Percentiles rank a stretch among this genome's conserved stretches.
Conservation (phyloP, 1,140 invertebrate species). For the Epicauta chinensis region DNA sequence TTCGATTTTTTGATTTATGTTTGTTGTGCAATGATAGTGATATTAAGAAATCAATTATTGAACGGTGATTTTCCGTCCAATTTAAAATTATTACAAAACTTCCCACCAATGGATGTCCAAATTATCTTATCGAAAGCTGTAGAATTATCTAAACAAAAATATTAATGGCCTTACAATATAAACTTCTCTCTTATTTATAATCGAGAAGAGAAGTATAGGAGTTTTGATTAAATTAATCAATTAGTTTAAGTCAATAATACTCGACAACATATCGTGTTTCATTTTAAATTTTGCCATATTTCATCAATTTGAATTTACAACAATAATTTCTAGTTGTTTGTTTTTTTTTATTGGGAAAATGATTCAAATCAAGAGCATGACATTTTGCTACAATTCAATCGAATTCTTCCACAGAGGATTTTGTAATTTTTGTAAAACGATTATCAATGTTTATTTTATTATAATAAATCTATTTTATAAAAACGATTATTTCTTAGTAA, state of each 20-base stretch:
- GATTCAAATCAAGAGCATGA: too few species aligned
- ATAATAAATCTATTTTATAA: constrained; percentile 7
- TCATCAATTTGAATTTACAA: too few species aligned
- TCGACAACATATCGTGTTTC: too few species aligned
- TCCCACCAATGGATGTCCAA: constrained; percentile 68
- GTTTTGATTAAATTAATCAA: too few species aligned
- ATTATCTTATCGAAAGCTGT: constrained; percentile 59
- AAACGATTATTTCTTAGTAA: constrained; percentile 14
- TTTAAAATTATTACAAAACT: constrained; percentile 88
- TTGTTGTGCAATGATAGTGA: constrained; percentile 94
- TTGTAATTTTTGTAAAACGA: constrained; percentile 3
- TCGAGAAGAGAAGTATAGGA: too few species aligned
- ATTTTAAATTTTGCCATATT: too few species aligned
- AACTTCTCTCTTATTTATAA: too few species aligned
- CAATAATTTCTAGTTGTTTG: too few species aligned
- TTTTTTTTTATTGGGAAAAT: too few species aligned
- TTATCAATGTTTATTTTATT: constrained; percentile 10
- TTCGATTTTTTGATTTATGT: constrained; percentile 88
- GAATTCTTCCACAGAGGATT: background rate
- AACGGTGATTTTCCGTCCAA: constrained; percentile 83
- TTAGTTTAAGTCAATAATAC: too few species aligned
- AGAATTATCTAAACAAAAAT: constrained; percentile 40
- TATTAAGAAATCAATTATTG: constrained; percentile 74
- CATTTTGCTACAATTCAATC: too few species aligned
- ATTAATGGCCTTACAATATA: constrained; percentile 7